These are phyloP conservation scores for Camponotus fellah DNA, from an alignment of 2,888 invertebrate genomes.

Conservation along the genomic window DNA sequence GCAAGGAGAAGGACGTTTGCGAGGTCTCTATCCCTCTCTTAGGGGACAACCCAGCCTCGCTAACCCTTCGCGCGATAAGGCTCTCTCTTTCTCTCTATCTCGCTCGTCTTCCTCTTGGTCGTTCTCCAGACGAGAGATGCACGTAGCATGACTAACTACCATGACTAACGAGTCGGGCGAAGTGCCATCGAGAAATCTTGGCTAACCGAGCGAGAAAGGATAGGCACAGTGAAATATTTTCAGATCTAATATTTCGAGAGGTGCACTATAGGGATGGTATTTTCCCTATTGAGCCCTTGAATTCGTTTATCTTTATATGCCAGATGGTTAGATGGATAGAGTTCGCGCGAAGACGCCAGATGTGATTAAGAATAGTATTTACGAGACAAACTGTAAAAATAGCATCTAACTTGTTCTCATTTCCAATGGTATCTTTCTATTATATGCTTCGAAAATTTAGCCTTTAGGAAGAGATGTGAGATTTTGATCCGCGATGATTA, in stretches of 20 bases:
- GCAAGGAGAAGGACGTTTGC: conserved; percentile 25
- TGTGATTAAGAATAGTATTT: conserved; percentile 10
- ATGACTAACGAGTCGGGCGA: conserved; percentile 83
- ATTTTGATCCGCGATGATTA: conserved; percentile 29
- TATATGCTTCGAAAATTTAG: not conserved
- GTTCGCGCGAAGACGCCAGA: not conserved
- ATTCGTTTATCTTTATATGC: conserved; percentile 17
- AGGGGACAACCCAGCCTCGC: conserved; percentile 9
- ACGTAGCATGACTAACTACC: conserved; percentile 82
- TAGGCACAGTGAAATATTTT: conserved; percentile 65
- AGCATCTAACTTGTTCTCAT: conserved; percentile 5
- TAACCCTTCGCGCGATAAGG: conserved; percentile 28
- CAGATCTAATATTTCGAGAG: conserved; percentile 64
- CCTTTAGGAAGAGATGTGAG: not conserved
- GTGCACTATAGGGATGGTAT: conserved; percentile 47
- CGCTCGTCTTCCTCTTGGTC: conserved; percentile 62
- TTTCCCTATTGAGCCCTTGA: not conserved
- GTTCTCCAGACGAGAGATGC: conserved; percentile 72
- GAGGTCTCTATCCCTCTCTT: conserved; percentile 26
- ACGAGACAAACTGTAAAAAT: not conserved
- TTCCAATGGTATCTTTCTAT: conserved; percentile 20
- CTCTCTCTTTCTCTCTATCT: conserved; percentile 17
- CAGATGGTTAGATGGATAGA: conserved; percentile 5
- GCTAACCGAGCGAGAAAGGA: conserved; percentile 71
- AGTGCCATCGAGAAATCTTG: conserved; percentile 81